Percentiles rank a stretch among this genome's conserved stretches.
Conservation (phyloP, 2,113 vertebrate genomes). For the Porphyrio hochstetteri region DNA sequence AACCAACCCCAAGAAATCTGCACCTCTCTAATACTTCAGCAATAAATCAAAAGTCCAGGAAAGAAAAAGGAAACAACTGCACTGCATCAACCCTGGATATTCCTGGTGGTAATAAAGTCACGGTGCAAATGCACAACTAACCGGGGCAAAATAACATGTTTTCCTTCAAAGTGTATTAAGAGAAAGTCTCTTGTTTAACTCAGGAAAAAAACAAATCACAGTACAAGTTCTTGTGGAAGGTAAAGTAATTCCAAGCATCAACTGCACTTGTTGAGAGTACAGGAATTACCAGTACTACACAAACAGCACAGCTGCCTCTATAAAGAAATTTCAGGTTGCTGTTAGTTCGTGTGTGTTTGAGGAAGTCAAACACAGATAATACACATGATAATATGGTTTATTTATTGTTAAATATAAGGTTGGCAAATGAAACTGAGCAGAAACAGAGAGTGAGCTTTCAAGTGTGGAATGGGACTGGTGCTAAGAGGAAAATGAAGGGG, state of each 20-base stretch:
- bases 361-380: not conserved
- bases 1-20: not conserved
- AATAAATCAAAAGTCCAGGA: conserved; percentile 17
- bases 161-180: not conserved
- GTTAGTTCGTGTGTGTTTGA: not conserved
- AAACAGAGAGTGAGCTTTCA: not conserved
- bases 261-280: not conserved
- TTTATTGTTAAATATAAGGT: not conserved
- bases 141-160: not conserved
- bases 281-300: not conserved
- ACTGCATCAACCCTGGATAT: not conserved
- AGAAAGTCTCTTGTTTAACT: conserved; percentile 17
- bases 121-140: not conserved
- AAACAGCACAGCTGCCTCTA: not conserved
- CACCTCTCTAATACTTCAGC: not conserved
- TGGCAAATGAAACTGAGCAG: not conserved
- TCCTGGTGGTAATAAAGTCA: not conserved
- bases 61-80: conserved; percentile 6
- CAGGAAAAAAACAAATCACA: not conserved
- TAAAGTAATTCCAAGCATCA: not conserved
- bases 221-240: not conserved
- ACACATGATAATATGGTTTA: not conserved
- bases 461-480: not conserved
- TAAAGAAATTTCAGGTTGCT: not conserved
- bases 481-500: not conserved